A percentile compares a stretch with the other conserved stretches of the same genome.
Conservation (phyloP, 2,113 vertebrate species). For the Tetraodon nigroviridis region DNA sequence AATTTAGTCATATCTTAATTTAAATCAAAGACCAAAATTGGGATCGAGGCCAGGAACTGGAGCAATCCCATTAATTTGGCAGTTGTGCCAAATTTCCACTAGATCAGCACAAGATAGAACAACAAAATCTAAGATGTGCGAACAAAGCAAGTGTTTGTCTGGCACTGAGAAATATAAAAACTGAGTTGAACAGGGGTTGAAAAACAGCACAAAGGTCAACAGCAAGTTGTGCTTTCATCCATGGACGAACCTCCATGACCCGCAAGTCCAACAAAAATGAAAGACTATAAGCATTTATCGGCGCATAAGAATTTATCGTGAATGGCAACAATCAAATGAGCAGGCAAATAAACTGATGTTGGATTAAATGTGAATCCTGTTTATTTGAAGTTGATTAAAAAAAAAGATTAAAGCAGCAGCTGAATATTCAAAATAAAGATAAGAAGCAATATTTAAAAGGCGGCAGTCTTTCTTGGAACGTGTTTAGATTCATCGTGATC, state of each 20-base stretch:
- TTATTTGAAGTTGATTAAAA: slow-evolving; percentile 4
- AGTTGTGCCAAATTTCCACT: too few relatives aligned
- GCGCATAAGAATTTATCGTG: slow-evolving; percentile 21
- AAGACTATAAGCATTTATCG: slow-evolving; percentile 32
- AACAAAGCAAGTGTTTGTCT: too few relatives aligned
- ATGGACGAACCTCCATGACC: slow-evolving; percentile 37
- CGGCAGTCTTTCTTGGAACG: slow-evolving; percentile 29
- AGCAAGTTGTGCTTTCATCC: slow-evolving; percentile 36
- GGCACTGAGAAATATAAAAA: background rate
- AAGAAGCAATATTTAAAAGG: slow-evolving; percentile 18
- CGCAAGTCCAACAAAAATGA: slow-evolving; percentile 62
- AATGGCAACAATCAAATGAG: slow-evolving; percentile 32
- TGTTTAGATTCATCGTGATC: slow-evolving; percentile 54
- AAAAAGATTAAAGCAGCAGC: background rate
- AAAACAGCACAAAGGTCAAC: slow-evolving; percentile 4
- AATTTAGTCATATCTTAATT: too few relatives aligned
- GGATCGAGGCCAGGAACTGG: too few relatives aligned
- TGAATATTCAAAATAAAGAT: slow-evolving; percentile 10
- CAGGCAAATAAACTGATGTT: slow-evolving; percentile 1
- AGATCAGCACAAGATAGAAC: too few relatives aligned
- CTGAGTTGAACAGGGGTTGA: too few relatives aligned
- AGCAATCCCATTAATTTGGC: too few relatives aligned
- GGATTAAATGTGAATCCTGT: background rate
- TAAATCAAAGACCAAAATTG: too few relatives aligned
- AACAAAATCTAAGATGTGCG: too few relatives aligned